Percentiles rank a stretch among this genome's conserved stretches.
These are phyloP conservation scores for Tauraco hartlaubi DNA, from an alignment of 2,797 vertebrate genomes.

Conservation along the genomic window DNA sequence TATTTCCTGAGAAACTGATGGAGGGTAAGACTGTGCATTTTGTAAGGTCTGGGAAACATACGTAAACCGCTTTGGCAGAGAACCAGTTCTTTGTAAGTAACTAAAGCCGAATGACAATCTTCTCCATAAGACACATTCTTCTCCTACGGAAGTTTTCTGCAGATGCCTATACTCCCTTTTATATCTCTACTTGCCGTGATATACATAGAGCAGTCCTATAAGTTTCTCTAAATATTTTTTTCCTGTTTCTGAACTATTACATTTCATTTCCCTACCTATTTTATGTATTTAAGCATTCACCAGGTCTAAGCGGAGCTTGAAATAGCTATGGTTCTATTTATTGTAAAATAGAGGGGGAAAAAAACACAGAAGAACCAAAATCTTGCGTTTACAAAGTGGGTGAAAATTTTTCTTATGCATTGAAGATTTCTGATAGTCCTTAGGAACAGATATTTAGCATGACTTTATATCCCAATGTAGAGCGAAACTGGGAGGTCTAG, in stretches of 20 bases:
- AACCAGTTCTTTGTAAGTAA: neutral
- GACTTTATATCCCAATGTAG: neutral
- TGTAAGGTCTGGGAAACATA: conserved; percentile 12
- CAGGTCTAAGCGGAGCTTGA: neutral
- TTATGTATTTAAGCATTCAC: neutral
- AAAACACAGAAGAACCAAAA: neutral
- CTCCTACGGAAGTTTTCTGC: neutral
- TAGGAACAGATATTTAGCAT: neutral
- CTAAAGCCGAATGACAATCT: neutral
- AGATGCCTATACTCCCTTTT: neutral
- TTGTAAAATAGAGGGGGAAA: neutral
- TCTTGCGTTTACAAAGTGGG: neutral
- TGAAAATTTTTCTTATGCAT: neutral
- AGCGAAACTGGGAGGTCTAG: neutral
- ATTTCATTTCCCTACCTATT: neutral
- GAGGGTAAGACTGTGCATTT: neutral
- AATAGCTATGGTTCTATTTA: neutral
- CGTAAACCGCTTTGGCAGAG: conserved; percentile 11
- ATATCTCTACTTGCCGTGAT: neutral
- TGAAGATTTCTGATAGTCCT: neutral
- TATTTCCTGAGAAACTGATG: conserved; percentile 13
- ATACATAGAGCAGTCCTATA: neutral
- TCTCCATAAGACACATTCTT: neutral
- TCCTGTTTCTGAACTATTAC: neutral
- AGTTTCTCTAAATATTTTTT: neutral